Evolutionary conservation across 2,888 invertebrate species (phyloP), one percentile per base, ranked within the genome.

Genomic region (Atrina japonica): DNA sequence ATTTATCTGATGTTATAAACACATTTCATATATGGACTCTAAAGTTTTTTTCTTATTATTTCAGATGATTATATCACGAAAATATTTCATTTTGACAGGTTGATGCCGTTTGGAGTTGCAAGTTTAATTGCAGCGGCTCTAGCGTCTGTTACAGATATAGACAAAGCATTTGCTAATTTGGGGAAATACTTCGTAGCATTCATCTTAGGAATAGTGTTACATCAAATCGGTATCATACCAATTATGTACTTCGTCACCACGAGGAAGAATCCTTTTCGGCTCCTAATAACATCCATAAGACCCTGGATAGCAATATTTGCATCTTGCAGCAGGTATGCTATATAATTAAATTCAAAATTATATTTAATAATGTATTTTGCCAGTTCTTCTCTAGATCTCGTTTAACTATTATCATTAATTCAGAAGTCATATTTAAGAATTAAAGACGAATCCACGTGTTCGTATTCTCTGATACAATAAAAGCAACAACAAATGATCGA

Each of bases 51-150:
- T n/a, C n/a, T n/a, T n/a, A n/a, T n/a, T n/a, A n/a, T n/a, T n/a
- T n/a, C n/a, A n/a, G n/a, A n/a, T n/a, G n/a, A n/a, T n/a, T n/a
- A n/a, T n/a, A n/a, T n/a, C n/a, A n/a, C n/a, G n/a, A n/a, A n/a
- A n/a, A n/a, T n/a, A n/a, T n/a, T n/a, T n/a, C n/a, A n/a, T n/a
- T n/a, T n/a, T n/a, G 2, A 1, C 14, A 86, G 86, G 83, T 80
- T 76, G 25, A 84, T 83, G 2, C 86, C 86, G 1, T 40, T 85
- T 6, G 86, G 86, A 29, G 83, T 84, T 1, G 81, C 81, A 11
- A 83, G 83, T 70, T 71, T 86, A 52, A 83, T 85, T 29, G 82
- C 82, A 0, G 75, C 70, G 0, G 77, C 83, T 2, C 53, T 86
- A 9, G 77, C 78, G 1, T 49, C 66, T 3, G 81, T 81, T 1